Evolutionary conservation across 2,888 invertebrate species (phyloP), one percentile per base, ranked within the genome.

Genomic region (Cheilosia urbana): DNA sequence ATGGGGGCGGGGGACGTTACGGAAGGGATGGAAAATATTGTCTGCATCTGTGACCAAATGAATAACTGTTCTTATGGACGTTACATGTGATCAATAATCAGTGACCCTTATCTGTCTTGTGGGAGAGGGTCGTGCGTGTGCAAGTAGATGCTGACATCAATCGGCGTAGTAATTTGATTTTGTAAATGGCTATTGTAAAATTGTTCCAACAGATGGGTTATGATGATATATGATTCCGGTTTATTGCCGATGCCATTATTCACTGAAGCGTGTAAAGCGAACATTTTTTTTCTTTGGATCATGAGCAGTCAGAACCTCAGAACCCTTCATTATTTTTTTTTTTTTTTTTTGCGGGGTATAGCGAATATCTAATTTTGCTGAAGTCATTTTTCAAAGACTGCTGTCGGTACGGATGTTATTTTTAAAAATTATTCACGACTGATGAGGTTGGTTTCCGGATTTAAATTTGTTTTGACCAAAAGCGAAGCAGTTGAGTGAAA

Each of bases 21-120:
- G 72, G 45, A 57, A 51, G 42, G 69, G 60, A 49, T 53, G 79
- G 57, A 57, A 51, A 78, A 55, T 80, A 81, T 85, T 81, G 77
- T 77, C 76, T 85, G 71, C 85, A 85, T 81, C 85, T 85, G 85
- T 81, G 81, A 85, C 85, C 85, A 68, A 76, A 77, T 72, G 81
- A 72, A 85, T 85, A 72, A 76, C 69, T 79, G 68, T 72, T 83
- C 53, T 60, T 66, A 34, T 40, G 21, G 34, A 37, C 37, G 68
- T n/a, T 47, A 21, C 9, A 49, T 73, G 72, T 68, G 72, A 79
- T 79, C 83, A 79, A 84, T 84, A 84, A 75, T 79, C 63, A 51
- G 75, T 75, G 80, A 84, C 84, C 80, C 84, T 84, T 84, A 66
- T 80, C 73, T 63, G 79, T 68, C 68, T 73, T 72, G 27, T 34